Evolutionary conservation across 1,140 invertebrate species (phyloP).

Genomic region (Aphaenogaster rudis): DNA sequence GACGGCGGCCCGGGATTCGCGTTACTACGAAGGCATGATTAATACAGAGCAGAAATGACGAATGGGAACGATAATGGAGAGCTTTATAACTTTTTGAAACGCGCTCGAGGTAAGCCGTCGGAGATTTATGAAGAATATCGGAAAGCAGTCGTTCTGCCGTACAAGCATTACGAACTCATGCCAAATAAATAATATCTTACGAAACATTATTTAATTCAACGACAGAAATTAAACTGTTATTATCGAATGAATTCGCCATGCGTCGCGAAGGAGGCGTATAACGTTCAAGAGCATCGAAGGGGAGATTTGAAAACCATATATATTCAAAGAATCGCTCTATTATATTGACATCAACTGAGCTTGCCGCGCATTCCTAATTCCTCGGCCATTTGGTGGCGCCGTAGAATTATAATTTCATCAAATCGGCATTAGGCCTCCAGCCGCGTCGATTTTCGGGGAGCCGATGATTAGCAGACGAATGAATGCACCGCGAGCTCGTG

Average conservation of each 20-base stretch:
- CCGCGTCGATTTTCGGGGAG: slow-evolving; percentile 49
- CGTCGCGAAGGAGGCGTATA: background rate
- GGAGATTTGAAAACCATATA: slow-evolving; percentile 29
- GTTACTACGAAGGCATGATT: slow-evolving; percentile 32
- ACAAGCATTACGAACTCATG: background rate
- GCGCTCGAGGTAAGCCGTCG: background rate
- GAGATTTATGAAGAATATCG: slow-evolving; percentile 52
- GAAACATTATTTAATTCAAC: background rate
- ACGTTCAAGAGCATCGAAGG: background rate
- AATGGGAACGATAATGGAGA: slow-evolving; percentile 58
- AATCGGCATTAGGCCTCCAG: slow-evolving; percentile 71
- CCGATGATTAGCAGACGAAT: slow-evolving; percentile 38
- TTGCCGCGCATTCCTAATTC: slow-evolving; percentile 66
- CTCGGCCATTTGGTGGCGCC: slow-evolving; percentile 70
- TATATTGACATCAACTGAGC: slow-evolving; percentile 80
- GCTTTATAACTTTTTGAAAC: slow-evolving; percentile 59
- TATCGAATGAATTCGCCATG: background rate
- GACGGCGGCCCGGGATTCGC: slow-evolving; percentile 22
- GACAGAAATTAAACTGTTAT: background rate
- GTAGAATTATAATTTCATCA: slow-evolving; percentile 82
- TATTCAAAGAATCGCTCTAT: slow-evolving; percentile 78
- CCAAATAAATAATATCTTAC: background rate
- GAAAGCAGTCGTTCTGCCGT: slow-evolving; percentile 18
- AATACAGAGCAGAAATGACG: slow-evolving; percentile 59
- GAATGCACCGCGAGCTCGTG: slow-evolving; percentile 7